These are phyloP conservation scores for Ranitomeya variabilis DNA, from an alignment of 2,113 vertebrate species.

Conservation along the genomic window DNA sequence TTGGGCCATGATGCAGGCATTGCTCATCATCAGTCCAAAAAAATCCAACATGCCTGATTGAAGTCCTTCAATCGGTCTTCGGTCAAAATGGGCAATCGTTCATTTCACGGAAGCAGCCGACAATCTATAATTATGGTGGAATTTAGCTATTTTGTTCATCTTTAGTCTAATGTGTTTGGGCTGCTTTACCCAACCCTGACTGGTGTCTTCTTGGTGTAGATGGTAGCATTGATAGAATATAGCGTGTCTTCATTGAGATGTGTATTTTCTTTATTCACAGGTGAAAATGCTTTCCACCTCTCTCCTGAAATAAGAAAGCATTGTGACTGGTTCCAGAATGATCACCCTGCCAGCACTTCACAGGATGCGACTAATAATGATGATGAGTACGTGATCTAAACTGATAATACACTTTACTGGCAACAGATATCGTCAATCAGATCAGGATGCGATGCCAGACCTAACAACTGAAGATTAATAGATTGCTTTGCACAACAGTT, in stretches of 20 bases:
- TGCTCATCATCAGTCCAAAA: too few species aligned
- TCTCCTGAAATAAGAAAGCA: conserved; percentile 83
- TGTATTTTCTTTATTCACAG: conserved; percentile 68
- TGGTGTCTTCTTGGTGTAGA: background rate
- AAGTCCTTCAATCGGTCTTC: too few species aligned
- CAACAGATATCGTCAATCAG: background rate
- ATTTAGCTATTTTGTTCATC: too few species aligned
- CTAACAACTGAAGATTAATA: background rate
- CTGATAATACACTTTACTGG: background rate
- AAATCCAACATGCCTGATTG: too few species aligned
- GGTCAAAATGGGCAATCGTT: too few species aligned
- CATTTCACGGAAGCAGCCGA: too few species aligned
- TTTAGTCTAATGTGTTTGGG: too few species aligned
- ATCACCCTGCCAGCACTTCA: conserved; percentile 71
- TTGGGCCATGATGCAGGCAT: too few species aligned
- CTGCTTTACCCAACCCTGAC: background rate
- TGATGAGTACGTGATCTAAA: conserved; percentile 12
- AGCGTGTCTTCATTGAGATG: background rate
- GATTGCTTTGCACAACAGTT: background rate
- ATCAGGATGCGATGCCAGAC: background rate
- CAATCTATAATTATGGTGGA: too few species aligned
- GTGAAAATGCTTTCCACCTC: conserved; percentile 85
- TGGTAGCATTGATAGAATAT: background rate
- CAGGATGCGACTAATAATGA: background rate
- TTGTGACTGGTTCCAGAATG: conserved; percentile 85